A percentile compares a stretch with the other conserved stretches of the same genome.
Evolutionary conservation across 2,797 vertebrate genomes (phyloP).

Genomic region (Antennarius maculatus): DNA sequence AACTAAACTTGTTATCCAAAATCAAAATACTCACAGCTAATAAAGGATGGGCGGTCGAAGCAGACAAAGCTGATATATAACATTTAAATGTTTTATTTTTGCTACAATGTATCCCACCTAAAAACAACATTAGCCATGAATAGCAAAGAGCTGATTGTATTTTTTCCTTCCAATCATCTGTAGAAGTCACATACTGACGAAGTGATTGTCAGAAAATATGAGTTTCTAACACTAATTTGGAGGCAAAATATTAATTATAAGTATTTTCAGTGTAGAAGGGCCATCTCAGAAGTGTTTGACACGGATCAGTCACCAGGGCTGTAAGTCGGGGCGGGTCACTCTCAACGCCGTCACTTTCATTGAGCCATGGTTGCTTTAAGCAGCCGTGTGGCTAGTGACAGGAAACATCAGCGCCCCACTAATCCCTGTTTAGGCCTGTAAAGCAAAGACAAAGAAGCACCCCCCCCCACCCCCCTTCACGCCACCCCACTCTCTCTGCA

Average conservation of each 20-base stretch:
- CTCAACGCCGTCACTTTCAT: conserved; percentile 60
- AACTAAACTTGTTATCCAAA: background rate
- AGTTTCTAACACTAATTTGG: background rate
- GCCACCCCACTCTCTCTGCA: conserved; percentile 31
- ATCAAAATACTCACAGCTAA: background rate
- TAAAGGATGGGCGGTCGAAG: no score
- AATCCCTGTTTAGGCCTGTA: conserved; percentile 76
- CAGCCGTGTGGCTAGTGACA: conserved; percentile 69
- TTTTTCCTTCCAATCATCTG: no score
- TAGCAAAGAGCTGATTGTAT: no score
- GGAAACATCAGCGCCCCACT: conserved; percentile 74
- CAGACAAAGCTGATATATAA: no score
- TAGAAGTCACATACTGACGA: no score
- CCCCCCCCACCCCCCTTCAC: conserved; percentile 6
- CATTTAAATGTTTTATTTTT: no score
- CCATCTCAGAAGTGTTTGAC: conserved; percentile 46
- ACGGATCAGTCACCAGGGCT: conserved; percentile 62
- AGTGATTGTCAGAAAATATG: no score
- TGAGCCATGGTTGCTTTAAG: conserved; percentile 45
- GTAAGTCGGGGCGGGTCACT: conserved; percentile 44
- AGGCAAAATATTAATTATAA: background rate
- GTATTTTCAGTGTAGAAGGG: conserved; percentile 3
- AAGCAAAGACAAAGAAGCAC: conserved; percentile 71
- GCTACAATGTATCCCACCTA: no score
- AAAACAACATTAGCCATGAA: no score